phyloP scores from a whole-genome alignment of 2,797 vertebrate species.

The Brachyrhaphis roseni region DNA sequence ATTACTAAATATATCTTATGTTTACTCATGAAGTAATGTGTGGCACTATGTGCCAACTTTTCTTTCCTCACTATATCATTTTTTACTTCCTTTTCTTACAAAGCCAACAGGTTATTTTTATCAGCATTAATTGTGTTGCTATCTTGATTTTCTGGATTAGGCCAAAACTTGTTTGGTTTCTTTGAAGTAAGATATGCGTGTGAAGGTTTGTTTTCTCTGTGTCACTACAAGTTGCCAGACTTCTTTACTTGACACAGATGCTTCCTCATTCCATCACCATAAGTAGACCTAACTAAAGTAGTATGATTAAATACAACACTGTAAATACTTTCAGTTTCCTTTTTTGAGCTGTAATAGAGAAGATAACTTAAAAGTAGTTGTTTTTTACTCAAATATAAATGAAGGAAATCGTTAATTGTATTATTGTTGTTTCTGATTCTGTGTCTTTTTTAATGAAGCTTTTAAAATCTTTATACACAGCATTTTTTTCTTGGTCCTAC shows the following conservation, averaged over 20 bases:
- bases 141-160: not conserved
- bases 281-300: not conserved
- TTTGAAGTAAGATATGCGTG: not conserved
- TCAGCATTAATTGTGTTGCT: not conserved
- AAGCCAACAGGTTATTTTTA: not conserved
- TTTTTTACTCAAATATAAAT: not conserved
- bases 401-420: not conserved
- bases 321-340: not conserved
- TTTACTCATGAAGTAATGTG: not conserved
- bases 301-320: not conserved
- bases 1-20: not conserved
- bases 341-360: slow-evolving; percentile 11
- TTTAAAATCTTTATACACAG: not conserved
- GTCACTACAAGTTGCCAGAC: not conserved
- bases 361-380: not conserved
- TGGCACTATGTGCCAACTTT: not conserved
- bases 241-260: not conserved
- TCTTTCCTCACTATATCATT: not conserved
- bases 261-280: slow-evolving; percentile 1
- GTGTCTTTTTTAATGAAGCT: not conserved
- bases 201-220: not conserved
- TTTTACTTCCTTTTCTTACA: not conserved
- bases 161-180: not conserved
- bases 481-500: not conserved
- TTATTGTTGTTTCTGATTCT: not conserved